Percentiles rank a stretch among this genome's conserved stretches.
These are phyloP conservation scores for Hirtodrosophila confusa DNA, from an alignment of 2,888 invertebrate species.

Conservation along the genomic window DNA sequence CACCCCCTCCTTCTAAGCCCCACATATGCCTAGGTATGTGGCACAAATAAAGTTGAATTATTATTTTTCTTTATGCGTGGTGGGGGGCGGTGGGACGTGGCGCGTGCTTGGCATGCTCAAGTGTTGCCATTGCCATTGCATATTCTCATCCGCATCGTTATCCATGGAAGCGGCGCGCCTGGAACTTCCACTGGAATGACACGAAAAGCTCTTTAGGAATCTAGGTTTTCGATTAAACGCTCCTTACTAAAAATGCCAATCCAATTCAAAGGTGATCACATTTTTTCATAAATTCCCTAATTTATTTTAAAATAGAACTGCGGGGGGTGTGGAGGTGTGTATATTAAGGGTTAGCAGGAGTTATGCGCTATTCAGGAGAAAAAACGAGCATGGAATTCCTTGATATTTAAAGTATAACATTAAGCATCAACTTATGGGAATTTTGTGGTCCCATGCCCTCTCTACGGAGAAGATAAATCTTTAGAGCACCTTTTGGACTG, in stretches of 20 bases:
- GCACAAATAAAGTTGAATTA: constrained; percentile 79
- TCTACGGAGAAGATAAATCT: too few species aligned
- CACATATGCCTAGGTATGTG: constrained; percentile 64
- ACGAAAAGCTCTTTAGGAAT: constrained; percentile 63
- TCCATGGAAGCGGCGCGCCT: constrained; percentile 37
- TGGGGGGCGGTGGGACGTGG: constrained; percentile 47
- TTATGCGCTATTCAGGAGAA: background rate
- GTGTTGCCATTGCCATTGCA: constrained; percentile 69
- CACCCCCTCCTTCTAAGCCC: background rate
- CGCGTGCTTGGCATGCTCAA: constrained; percentile 72
- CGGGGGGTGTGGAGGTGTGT: too few species aligned
- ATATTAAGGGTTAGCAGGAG: constrained; percentile 2
- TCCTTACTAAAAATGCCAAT: constrained; percentile 48
- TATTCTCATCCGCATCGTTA: constrained; percentile 61
- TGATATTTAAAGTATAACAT: background rate
- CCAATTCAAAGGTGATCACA: constrained; percentile 34
- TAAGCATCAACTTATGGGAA: too few species aligned
- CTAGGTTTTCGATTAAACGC: constrained; percentile 51
- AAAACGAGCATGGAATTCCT: background rate
- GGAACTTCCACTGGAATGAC: constrained; percentile 44
- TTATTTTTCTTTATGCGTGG: constrained; percentile 73
- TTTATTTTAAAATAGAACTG: constrained; percentile 8
- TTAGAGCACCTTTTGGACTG: too few species aligned
- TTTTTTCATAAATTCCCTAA: constrained; percentile 37
- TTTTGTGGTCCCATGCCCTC: too few species aligned